Percentiles rank a stretch among this genome's conserved stretches.
Evolutionary conservation across 2,797 vertebrate genomes (phyloP).

Genomic region (Chelon labrosus): DNA sequence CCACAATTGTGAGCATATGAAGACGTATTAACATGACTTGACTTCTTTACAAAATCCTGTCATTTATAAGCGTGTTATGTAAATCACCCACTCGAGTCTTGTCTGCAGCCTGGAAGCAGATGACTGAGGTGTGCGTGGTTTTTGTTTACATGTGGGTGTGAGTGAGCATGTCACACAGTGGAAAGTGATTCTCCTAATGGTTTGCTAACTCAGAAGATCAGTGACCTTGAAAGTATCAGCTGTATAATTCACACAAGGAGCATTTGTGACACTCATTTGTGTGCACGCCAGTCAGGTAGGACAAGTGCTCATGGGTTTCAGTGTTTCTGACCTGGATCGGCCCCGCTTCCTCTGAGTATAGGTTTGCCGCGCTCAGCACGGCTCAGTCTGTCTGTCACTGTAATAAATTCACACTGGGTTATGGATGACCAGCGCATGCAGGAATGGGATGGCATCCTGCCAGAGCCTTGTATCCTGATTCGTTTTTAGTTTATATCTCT

Average conservation of each 20-base stretch:
- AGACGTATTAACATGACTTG: constrained; percentile 50
- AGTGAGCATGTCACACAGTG: constrained; percentile 57
- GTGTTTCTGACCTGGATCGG: constrained; percentile 69
- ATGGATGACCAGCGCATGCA: constrained; percentile 54
- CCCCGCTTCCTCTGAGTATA: constrained; percentile 33
- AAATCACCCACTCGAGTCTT: constrained; percentile 59
- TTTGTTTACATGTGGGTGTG: constrained; percentile 62
- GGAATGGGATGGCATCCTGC: constrained; percentile 50
- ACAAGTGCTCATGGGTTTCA: constrained; percentile 35
- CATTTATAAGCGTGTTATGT: constrained; percentile 53
- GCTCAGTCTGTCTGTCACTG: constrained; percentile 43
- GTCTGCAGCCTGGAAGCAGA: constrained; percentile 49
- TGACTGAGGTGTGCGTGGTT: constrained; percentile 62
- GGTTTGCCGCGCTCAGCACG: constrained; percentile 28
- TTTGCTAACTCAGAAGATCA: constrained; percentile 63
- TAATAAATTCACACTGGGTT: constrained; percentile 61
- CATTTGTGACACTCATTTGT: constrained; percentile 66
- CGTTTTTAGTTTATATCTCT: constrained; percentile 43
- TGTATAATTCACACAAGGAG: constrained; percentile 59
- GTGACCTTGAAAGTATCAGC: constrained; percentile 70
- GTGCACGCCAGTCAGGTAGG: constrained; percentile 58
- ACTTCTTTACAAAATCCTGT: constrained; percentile 58
- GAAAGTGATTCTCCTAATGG: constrained; percentile 68
- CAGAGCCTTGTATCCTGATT: constrained; percentile 49
- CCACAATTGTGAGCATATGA: constrained; percentile 30